Conservation (phyloP, 2,888 invertebrate genomes). For the Lasioglossum vierecki region DNA sequence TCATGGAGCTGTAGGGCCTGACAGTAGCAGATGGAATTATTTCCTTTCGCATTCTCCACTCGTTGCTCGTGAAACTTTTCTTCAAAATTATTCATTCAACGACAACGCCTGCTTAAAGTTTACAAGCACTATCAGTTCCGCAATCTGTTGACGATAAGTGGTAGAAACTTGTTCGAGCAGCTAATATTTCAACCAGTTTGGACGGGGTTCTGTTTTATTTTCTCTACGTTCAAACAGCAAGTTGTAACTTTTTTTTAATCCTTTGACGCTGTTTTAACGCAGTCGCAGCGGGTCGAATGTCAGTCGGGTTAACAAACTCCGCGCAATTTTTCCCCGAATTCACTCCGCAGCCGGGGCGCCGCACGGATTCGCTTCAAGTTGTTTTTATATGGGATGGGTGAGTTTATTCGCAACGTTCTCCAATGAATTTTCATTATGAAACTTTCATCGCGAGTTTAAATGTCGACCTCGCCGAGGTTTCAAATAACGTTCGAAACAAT, state of each 20-base stretch:
- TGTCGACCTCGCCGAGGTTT: not conserved
- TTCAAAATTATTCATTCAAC: no score
- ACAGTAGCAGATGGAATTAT: not conserved
- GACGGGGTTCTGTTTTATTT: not conserved
- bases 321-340: not conserved
- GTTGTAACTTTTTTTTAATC: not conserved
- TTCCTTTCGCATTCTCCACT: not conserved
- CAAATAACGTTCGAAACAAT: not conserved
- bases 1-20: no score
- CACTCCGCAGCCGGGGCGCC: not conserved
- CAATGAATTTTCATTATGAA: not conserved
- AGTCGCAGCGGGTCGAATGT: not conserved
- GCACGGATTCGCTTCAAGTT: not conserved
- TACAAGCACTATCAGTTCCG: not conserved
- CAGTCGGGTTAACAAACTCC: slow-evolving; percentile 24
- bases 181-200: not conserved
- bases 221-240: not conserved
- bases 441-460: not conserved
- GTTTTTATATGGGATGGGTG: not conserved
- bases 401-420: not conserved
- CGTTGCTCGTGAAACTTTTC: not conserved
- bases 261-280: not conserved
- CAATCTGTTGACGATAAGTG: not conserved
- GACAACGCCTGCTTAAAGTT: no score
- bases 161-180: not conserved